Evolutionary conservation across 2,888 invertebrate species (phyloP).

Genomic region (Eupeodes latifasciatus): DNA sequence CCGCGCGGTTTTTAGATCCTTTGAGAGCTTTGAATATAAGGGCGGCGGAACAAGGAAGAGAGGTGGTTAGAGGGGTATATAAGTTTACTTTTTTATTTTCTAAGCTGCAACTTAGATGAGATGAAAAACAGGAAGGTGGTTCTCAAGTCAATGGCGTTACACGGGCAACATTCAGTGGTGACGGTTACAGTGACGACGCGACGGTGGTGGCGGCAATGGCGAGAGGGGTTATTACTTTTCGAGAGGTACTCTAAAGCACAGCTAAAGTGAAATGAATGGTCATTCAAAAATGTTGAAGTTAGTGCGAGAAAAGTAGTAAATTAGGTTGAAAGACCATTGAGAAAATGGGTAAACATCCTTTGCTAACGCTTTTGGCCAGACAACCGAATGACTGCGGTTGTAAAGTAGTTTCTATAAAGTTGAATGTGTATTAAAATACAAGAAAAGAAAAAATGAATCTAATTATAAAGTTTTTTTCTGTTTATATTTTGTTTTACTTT

Average conservation of each 20-base stretch:
- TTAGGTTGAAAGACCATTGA: constrained; percentile 73
- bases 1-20: constrained; percentile 50
- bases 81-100: constrained; percentile 49
- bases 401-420: constrained; percentile 23
- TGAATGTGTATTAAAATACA: constrained; percentile 3
- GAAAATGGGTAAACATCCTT: constrained; percentile 67
- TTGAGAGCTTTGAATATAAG: constrained; percentile 16
- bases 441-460: constrained; percentile 50
- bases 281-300: constrained; percentile 72
- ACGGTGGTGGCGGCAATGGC: neutral
- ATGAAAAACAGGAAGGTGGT: constrained; percentile 54
- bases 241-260: constrained; percentile 57
- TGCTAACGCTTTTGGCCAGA: constrained; percentile 60
- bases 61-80: neutral
- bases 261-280: constrained; percentile 72
- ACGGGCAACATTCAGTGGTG: too few relatives aligned
- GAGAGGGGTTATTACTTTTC: constrained; percentile 70
- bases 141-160: constrained; percentile 28
- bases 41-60: constrained; percentile 4
- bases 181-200: too few relatives aligned
- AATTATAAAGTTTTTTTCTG: constrained; percentile 60
- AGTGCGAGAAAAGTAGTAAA: constrained; percentile 73
- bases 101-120: constrained; percentile 41
- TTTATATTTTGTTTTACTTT: constrained; percentile 6
- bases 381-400: constrained; percentile 57